Percentiles rank a stretch among this genome's conserved stretches.
Conservation (phyloP, 2,113 vertebrate genomes). For the Cyprinus carpio region DNA sequence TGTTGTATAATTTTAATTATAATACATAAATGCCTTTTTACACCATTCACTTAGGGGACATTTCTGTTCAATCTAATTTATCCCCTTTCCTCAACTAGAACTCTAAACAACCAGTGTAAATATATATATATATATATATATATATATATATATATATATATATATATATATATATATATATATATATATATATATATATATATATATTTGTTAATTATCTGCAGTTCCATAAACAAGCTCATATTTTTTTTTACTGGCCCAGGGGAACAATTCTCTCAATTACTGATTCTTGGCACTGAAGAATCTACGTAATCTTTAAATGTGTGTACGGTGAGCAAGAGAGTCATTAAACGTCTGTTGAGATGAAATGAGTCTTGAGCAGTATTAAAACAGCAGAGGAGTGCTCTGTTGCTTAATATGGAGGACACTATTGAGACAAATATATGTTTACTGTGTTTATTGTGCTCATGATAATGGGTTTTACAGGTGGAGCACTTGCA, state of each 20-base stretch:
- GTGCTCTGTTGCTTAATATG: constrained; percentile 16
- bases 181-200: too few species aligned
- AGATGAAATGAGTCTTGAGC: constrained; percentile 26
- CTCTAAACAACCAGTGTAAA: neutral
- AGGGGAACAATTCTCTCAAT: constrained; percentile 22
- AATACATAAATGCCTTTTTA: neutral
- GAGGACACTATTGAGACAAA: neutral
- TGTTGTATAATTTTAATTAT: too few species aligned
- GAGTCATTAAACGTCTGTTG: constrained; percentile 19
- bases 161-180: too few species aligned
- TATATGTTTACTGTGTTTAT: neutral
- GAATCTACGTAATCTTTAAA: constrained; percentile 28
- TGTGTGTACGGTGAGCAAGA: neutral
- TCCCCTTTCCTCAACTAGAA: neutral
- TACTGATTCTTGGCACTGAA: constrained; percentile 21
- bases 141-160: too few species aligned
- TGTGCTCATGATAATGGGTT: constrained; percentile 14
- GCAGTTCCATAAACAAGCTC: neutral
- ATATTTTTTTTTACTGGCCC: constrained; percentile 10
- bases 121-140: too few species aligned
- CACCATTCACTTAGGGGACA: neutral
- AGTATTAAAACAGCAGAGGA: constrained; percentile 19
- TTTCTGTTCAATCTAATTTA: neutral
- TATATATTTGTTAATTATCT: neutral
- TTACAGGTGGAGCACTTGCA: neutral